Evolutionary conservation across 1,140 invertebrate genomes (phyloP).

Genomic region (Neodiprion pinetum): DNA sequence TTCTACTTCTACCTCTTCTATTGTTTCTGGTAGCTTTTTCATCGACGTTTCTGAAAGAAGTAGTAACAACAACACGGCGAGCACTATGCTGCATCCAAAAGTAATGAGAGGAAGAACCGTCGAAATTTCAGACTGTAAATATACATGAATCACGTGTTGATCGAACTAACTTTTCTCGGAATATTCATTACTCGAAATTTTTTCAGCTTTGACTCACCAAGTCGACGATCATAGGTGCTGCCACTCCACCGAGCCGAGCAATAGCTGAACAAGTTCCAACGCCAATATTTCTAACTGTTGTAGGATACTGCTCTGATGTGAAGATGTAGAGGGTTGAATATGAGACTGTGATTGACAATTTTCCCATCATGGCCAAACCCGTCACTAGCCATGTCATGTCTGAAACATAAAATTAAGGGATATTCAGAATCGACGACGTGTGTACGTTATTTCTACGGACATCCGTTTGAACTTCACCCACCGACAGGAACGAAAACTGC

Average conservation of each 20-base stretch:
- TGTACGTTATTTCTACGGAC: not conserved
- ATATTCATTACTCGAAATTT: too few species aligned
- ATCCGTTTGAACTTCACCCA: slow-evolving; percentile 40
- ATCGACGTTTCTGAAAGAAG: slow-evolving; percentile 80
- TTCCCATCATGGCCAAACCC: slow-evolving; percentile 79
- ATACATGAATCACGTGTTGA: slow-evolving; percentile 22
- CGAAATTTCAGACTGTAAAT: slow-evolving; percentile 65
- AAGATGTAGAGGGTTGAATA: slow-evolving; percentile 83
- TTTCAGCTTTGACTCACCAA: slow-evolving; percentile 55
- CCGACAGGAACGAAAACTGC: slow-evolving; percentile 67
- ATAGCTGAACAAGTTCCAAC: slow-evolving; percentile 79
- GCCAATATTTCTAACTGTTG: slow-evolving; percentile 80
- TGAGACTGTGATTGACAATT: slow-evolving; percentile 83
- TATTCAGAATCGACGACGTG: slow-evolving; percentile 22
- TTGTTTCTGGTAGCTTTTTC: slow-evolving; percentile 75
- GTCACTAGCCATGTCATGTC: slow-evolving; percentile 68
- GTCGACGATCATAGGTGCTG: slow-evolving; percentile 75
- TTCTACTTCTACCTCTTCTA: slow-evolving; percentile 76
- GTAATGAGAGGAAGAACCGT: slow-evolving; percentile 74
- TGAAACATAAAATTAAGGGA: slow-evolving; percentile 47
- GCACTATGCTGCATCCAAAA: slow-evolving; percentile 71
- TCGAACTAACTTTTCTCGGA: not conserved
- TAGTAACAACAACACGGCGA: slow-evolving; percentile 72
- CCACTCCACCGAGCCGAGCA: slow-evolving; percentile 78
- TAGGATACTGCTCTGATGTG: slow-evolving; percentile 85